phyloP scores from a whole-genome alignment of 2,797 vertebrate genomes.

The Neosalanx taihuensis region DNA sequence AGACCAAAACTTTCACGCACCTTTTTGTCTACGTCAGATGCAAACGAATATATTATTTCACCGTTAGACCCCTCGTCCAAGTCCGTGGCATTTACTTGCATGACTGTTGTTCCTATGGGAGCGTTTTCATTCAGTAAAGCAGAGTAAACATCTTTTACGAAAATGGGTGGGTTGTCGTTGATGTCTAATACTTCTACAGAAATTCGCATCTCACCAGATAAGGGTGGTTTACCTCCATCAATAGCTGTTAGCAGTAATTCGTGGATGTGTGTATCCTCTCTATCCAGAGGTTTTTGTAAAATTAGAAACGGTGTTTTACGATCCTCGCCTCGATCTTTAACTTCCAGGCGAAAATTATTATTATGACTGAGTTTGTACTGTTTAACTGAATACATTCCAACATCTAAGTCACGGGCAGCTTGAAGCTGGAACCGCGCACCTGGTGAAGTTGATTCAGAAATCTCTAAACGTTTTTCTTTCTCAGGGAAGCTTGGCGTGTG shows the following conservation, averaged over 20 bases:
- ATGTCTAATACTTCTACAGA: conserved; percentile 44
- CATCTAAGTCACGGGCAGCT: conserved; percentile 51
- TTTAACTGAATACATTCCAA: conserved; percentile 48
- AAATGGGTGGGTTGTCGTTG: conserved; percentile 47
- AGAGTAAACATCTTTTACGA: conserved; percentile 16
- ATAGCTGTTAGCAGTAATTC: conserved; percentile 43
- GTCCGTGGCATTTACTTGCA: conserved; percentile 39
- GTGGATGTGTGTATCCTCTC: conserved; percentile 34
- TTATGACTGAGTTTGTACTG: conserved; percentile 53
- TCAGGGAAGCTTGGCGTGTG: conserved; percentile 54
- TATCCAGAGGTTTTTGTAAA: conserved; percentile 55
- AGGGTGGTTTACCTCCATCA: conserved; percentile 53
- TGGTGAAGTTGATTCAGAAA: conserved; percentile 45
- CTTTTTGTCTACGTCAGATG: background rate
- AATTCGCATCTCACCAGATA: conserved; percentile 41
- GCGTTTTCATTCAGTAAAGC: conserved; percentile 28
- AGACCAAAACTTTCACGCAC: conserved; percentile 15
- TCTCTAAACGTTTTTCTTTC: conserved; percentile 44
- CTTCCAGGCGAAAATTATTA: conserved; percentile 56
- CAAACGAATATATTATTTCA: conserved; percentile 14
- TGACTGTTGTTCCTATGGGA: conserved; percentile 18
- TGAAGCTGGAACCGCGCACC: conserved; percentile 54
- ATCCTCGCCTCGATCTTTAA: conserved; percentile 46
- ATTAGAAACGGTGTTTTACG: conserved; percentile 45
- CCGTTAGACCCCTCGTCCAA: conserved; percentile 33